Percentiles rank a stretch among this genome's conserved stretches.
Conservation (phyloP, 2,888 invertebrate genomes). For the Leptopilina drosophilae region DNA sequence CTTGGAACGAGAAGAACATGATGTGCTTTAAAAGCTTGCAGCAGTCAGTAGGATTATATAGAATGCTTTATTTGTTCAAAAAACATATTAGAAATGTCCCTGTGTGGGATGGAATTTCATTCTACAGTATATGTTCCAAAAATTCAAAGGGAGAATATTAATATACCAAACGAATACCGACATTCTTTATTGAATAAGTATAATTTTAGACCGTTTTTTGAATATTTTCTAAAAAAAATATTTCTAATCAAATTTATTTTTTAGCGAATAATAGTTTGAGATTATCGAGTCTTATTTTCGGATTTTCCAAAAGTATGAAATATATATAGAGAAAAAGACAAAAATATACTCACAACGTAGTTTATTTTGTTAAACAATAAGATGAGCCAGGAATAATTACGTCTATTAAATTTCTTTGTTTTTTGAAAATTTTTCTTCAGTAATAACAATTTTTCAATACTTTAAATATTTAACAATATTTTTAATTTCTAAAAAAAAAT, state of each 20-base stretch:
- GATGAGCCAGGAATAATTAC: slow-evolving; percentile 33
- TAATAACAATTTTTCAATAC: background rate
- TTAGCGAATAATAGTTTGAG: background rate
- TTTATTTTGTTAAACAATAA: slow-evolving; percentile 24
- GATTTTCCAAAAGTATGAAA: too few species aligned
- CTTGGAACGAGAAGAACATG: slow-evolving; percentile 52
- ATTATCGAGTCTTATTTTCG: background rate
- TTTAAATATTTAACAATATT: background rate
- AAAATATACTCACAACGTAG: slow-evolving; percentile 19
- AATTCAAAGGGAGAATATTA: background rate
- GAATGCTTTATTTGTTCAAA: slow-evolving; percentile 20
- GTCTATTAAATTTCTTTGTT: slow-evolving; percentile 28
- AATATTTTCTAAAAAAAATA: too few species aligned
- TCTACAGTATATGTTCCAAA: background rate
- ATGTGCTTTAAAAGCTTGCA: slow-evolving; percentile 47
- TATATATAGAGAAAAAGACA: background rate
- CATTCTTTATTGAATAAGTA: background rate
- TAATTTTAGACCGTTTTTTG: background rate
- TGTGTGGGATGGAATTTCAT: background rate
- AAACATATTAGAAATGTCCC: slow-evolving; percentile 28
- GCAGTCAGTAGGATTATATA: slow-evolving; percentile 52
- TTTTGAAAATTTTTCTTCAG: background rate
- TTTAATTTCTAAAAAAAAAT: background rate
- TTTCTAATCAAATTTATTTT: background rate
- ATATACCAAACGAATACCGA: background rate